phyloP scores from a whole-genome alignment of 2,113 vertebrate species.

The Carollia perspicillata region DNA sequence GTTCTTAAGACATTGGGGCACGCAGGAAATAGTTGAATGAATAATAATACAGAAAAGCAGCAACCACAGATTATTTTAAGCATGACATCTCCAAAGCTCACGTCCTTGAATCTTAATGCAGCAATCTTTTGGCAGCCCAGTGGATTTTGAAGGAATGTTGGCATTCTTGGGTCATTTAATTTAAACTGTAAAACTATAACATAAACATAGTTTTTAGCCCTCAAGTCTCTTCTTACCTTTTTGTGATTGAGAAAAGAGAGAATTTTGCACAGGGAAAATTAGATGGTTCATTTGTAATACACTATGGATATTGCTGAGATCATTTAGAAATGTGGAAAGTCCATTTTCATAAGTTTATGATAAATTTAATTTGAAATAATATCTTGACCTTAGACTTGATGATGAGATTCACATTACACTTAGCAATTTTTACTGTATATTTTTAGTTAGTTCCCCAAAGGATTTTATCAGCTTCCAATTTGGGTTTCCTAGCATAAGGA shows the following conservation, averaged over 20 bases:
- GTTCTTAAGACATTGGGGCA: neutral
- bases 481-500: neutral
- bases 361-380: constrained; percentile 51
- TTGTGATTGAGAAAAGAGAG: neutral
- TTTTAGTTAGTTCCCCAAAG: constrained; percentile 25
- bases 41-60: constrained; percentile 22
- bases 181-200: constrained; percentile 7
- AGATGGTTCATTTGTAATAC: neutral
- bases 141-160: neutral
- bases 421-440: neutral
- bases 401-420: constrained; percentile 34
- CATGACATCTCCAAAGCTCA: neutral
- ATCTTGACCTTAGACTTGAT: constrained; percentile 3
- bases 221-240: neutral
- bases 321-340: neutral
- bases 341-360: constrained; percentile 40
- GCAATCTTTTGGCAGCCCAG: neutral
- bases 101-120: neutral
- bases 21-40: constrained; percentile 9
- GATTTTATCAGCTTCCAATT: neutral
- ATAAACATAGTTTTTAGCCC: neutral
- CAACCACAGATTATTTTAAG: neutral
- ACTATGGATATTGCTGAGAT: neutral
- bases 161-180: neutral
- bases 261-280: neutral